Base-by-base conservation (phyloP, 2,888 invertebrate genomes). In the Lepidocyrtinus sp. region DNA sequence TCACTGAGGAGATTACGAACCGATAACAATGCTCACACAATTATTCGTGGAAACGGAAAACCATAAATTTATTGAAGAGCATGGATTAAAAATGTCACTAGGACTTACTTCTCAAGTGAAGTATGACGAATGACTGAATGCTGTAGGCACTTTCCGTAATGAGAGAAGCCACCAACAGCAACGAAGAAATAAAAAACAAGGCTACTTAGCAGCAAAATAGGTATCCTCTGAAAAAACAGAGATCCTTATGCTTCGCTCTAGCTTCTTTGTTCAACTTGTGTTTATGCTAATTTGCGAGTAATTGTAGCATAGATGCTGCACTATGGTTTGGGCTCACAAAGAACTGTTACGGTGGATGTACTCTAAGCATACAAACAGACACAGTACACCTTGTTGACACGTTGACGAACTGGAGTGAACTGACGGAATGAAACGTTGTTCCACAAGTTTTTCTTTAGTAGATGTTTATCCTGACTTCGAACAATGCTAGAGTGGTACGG, bases 381-480 rank as follows among this genome's bases (percentile, higher is more conserved):
- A 36, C 36, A 59, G 59, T 21, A 9, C 59, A 59, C 59, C 59
- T 59, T 68, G 50, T 24, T 71, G 62, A 71, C 61, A 45, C 55
- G 62, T 36, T 62, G 71, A 61, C 7, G 27, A 62, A 62, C 62
- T 61, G 61, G 71, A 62, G 46, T 22, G 62, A 3, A 62, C 19
- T 62, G 71, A 12, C 45, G 24, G 62, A 22, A 1, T 21, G 27
- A 46, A 71, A 22, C 24, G 19, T 12, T 21, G 61, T 59, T 71
- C 71, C 62, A 46, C 71, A 63, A 59, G 21, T 69, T 71, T 71
- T 71, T 59, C 59, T 21, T n/a, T 36, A 36, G 12, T 36, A n/a
- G n/a, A n/a, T n/a, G n/a, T n/a, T n/a, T n/a, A n/a, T n/a, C n/a
- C n/a, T n/a, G n/a, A 36, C 36, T 36, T 7, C 12, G 36, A 7